Evolutionary conservation across 2,113 vertebrate species (phyloP).

Genomic region (Columba livia): DNA sequence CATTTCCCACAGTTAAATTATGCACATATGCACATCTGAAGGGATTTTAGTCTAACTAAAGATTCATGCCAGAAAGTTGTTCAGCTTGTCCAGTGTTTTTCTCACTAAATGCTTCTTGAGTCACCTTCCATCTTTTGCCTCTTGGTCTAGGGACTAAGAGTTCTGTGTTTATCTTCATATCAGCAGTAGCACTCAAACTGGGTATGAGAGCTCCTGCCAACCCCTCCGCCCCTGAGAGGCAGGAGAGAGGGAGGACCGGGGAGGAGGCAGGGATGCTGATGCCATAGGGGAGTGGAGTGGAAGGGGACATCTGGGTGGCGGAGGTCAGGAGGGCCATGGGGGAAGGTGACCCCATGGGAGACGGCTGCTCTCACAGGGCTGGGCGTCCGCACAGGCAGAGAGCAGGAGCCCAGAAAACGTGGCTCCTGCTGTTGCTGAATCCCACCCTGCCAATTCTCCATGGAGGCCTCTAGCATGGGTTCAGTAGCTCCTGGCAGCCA

Average conservation of each 20-base stretch:
- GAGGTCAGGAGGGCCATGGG: neutral
- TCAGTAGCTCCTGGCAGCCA: slow-evolving; percentile 44
- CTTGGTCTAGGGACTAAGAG: neutral
- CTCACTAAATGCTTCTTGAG: neutral
- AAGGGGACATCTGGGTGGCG: accelerated
- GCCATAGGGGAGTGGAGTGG: neutral
- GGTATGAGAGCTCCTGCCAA: neutral
- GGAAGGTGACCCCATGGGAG: neutral
- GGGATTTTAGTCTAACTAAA: neutral
- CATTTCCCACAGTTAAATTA: neutral
- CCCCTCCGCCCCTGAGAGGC: neutral
- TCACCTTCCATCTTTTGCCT: neutral
- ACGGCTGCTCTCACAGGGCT: neutral
- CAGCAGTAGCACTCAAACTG: neutral
- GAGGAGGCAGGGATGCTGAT: neutral
- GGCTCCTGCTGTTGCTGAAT: slow-evolving; percentile 57
- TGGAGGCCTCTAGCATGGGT: neutral
- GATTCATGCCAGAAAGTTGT: neutral
- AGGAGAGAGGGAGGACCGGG: neutral
- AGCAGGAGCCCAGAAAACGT: slow-evolving; percentile 17
- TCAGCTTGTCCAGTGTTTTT: neutral
- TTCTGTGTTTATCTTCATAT: neutral
- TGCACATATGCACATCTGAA: neutral
- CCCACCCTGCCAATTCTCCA: slow-evolving; percentile 30
- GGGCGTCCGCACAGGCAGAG: neutral